Percentiles rank a stretch among this genome's conserved stretches.
Conservation (phyloP, 1,140 invertebrate genomes). For the Lucilia sericata region DNA sequence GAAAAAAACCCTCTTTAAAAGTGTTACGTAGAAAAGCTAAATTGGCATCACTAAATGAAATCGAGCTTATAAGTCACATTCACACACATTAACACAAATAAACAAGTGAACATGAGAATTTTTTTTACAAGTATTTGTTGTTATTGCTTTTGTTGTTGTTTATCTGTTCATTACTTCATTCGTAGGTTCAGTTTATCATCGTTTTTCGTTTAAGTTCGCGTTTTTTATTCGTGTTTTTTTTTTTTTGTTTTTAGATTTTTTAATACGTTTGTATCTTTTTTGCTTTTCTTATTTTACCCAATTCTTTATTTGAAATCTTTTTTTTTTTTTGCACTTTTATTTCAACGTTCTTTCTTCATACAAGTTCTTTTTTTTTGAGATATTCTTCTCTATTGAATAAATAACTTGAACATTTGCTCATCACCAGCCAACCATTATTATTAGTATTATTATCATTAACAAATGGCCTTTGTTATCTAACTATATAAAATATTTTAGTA, state of each 20-base stretch:
- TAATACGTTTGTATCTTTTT: not conserved
- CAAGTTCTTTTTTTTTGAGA: conserved; percentile 30
- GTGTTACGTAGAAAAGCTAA: not conserved
- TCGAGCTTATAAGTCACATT: not conserved
- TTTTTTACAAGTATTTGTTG: no score
- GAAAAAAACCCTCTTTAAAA: not conserved
- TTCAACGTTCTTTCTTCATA: not conserved
- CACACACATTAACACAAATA: not conserved
- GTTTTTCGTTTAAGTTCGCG: not conserved
- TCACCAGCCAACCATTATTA: not conserved
- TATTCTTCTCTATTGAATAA: conserved; percentile 33
- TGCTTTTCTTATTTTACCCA: not conserved
- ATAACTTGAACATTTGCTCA: conserved; percentile 33
- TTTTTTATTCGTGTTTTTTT: not conserved
- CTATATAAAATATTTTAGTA: not conserved
- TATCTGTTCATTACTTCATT: no score
- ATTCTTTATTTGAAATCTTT: conserved; percentile 2
- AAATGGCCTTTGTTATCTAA: conserved; percentile 40
- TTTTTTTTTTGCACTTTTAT: not conserved
- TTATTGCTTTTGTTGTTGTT: no score
- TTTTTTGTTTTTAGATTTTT: not conserved
- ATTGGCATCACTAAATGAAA: conserved; percentile 21
- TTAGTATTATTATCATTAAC: not conserved
- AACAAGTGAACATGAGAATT: not conserved
- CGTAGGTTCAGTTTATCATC: not conserved